A percentile compares a stretch with the other conserved stretches of the same genome.
phyloP scores from a whole-genome alignment of 2,797 vertebrate genomes.

The Gephyroberyx darwinii region DNA sequence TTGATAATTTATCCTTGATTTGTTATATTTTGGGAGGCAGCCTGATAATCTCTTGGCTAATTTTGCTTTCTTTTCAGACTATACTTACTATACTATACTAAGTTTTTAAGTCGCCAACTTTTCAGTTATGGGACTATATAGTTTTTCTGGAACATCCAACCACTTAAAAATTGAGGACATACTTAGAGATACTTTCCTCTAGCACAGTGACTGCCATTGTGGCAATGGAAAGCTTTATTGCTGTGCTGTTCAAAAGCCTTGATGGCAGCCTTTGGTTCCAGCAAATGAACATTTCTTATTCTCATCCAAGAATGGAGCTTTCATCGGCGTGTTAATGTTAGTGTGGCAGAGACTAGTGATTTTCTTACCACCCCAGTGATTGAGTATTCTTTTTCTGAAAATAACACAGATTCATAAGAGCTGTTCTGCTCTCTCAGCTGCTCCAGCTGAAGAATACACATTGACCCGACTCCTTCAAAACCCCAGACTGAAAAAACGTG shows the following conservation, averaged over 20 bases:
- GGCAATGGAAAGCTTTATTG: constrained; percentile 36
- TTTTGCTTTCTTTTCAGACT: constrained; percentile 40
- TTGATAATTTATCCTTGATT: constrained; percentile 46
- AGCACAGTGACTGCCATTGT: constrained; percentile 43
- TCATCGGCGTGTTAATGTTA: constrained; percentile 37
- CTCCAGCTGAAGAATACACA: constrained; percentile 43
- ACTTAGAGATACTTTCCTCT: constrained; percentile 38
- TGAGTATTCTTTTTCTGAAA: constrained; percentile 42
- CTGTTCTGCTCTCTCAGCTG: constrained; percentile 42
- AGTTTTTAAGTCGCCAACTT: constrained; percentile 54
- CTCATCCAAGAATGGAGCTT: constrained; percentile 30
- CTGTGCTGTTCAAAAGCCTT: constrained; percentile 49
- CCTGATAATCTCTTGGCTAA: constrained; percentile 37
- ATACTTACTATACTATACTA: constrained; percentile 12
- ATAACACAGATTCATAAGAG: constrained; percentile 47
- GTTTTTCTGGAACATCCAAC: constrained; percentile 46
- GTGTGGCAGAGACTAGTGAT: constrained; percentile 34
- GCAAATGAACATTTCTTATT: constrained; percentile 61
- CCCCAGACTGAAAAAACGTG: constrained; percentile 47
- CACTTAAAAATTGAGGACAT: constrained; percentile 44
- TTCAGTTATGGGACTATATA: background rate
- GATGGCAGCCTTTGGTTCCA: constrained; percentile 55
- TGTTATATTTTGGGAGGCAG: constrained; percentile 31
- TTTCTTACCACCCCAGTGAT: constrained; percentile 55
- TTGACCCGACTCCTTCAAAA: constrained; percentile 42